A percentile compares a stretch with the other conserved stretches of the same genome.
Evolutionary conservation across 2,113 vertebrate genomes (phyloP).

Genomic region (Epinephelus cyanopodus): DNA sequence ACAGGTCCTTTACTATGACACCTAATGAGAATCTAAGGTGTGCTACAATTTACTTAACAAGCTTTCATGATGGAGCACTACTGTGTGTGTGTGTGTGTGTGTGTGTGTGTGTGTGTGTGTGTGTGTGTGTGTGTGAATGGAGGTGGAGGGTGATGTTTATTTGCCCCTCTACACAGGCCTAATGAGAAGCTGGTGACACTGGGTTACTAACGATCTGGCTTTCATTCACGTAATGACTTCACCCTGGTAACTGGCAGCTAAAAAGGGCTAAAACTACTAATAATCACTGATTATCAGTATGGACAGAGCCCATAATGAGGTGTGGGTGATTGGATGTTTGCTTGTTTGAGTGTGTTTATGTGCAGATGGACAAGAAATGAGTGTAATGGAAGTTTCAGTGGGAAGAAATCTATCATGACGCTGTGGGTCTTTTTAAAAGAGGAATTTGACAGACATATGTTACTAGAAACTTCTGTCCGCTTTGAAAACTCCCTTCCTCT

Average conservation of each 20-base stretch:
- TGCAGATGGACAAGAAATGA: neutral
- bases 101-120: constrained; percentile 19
- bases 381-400: constrained; percentile 9
- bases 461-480: constrained; percentile 50
- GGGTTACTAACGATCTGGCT: constrained; percentile 71
- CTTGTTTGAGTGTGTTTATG: constrained; percentile 12
- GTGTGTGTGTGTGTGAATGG: constrained; percentile 36
- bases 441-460: constrained; percentile 73
- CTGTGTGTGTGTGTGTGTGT: constrained; percentile 27
- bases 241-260: constrained; percentile 53
- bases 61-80: constrained; percentile 48
- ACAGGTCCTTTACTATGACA: constrained; percentile 34
- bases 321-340: constrained; percentile 25
- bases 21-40: constrained; percentile 62
- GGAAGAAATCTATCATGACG: constrained; percentile 52
- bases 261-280: constrained; percentile 45
- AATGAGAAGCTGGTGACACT: constrained; percentile 80
- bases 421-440: constrained; percentile 59
- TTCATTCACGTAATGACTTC: constrained; percentile 61
- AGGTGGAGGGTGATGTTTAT: constrained; percentile 60
- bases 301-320: constrained; percentile 38
- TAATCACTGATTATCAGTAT: constrained; percentile 63
- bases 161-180: constrained; percentile 50
- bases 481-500: constrained; percentile 2
- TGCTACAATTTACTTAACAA: constrained; percentile 67